Evolutionary conservation across 2,113 vertebrate species (phyloP).

Genomic region (Dascyllus trimaculatus): DNA sequence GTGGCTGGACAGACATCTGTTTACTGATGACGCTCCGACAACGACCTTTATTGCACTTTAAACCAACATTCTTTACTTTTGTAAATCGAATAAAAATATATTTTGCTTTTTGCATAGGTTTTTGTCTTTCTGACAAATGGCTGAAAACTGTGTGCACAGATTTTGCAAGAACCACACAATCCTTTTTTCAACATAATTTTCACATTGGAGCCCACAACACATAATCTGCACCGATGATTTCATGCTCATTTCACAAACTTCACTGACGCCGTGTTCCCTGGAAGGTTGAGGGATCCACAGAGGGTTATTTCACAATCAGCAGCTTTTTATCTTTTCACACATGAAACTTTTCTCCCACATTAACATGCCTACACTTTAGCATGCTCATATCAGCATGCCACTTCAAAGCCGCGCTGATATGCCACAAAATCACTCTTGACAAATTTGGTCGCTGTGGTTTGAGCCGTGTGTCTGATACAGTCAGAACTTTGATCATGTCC

Average conservation of each 20-base stretch:
- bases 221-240: constrained; percentile 28
- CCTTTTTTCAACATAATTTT: neutral
- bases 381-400: constrained; percentile 53
- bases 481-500: constrained; percentile 49
- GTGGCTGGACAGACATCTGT: too few species aligned
- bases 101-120: neutral
- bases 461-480: constrained; percentile 45
- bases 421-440: constrained; percentile 51
- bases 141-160: neutral
- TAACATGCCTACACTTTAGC: constrained; percentile 55
- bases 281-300: constrained; percentile 13
- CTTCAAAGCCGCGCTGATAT: constrained; percentile 71
- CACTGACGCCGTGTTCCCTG: constrained; percentile 23
- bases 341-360: constrained; percentile 58
- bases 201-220: constrained; percentile 6
- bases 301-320: constrained; percentile 43
- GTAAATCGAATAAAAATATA: too few species aligned
- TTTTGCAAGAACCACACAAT: neutral
- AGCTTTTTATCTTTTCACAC: constrained; percentile 65
- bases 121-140: neutral
- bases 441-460: constrained; percentile 56
- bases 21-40: too few species aligned
- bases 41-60: too few species aligned
- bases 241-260: constrained; percentile 30
- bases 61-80: too few species aligned